phyloP scores from a whole-genome alignment of 2,888 invertebrate genomes.

The Harpagoxenus sublaevis region DNA sequence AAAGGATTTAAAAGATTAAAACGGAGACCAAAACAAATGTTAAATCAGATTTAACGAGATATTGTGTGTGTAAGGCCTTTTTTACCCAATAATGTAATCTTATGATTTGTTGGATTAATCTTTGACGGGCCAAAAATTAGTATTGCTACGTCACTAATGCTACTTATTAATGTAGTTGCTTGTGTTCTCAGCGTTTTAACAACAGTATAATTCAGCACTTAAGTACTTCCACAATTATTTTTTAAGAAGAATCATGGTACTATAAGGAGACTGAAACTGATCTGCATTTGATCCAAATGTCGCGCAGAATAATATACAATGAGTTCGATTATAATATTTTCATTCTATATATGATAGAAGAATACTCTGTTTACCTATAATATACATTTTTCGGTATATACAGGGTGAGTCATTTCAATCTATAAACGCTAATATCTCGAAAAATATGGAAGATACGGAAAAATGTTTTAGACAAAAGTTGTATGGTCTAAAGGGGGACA shows the following conservation, averaged over 20 bases:
- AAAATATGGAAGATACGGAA: too few species aligned
- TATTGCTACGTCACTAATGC: background rate
- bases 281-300: background rate
- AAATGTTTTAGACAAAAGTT: too few species aligned
- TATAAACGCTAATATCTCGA: too few species aligned
- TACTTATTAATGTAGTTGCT: background rate
- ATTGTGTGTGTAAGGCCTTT: background rate
- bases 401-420: too few species aligned
- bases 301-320: background rate
- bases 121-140: background rate
- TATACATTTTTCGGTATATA: background rate
- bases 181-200: conserved; percentile 3
- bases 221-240: conserved; percentile 9
- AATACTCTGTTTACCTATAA: background rate
- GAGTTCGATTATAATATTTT: conserved; percentile 5
- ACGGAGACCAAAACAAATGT: background rate
- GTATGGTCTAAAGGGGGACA: too few species aligned
- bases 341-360: background rate
- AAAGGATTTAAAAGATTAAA: background rate
- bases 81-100: background rate
- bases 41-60: conserved; percentile 9
- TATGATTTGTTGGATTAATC: background rate
- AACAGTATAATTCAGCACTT: background rate
- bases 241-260: conserved; percentile 1
- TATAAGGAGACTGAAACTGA: conserved; percentile 28